These are phyloP conservation scores for Herpetotheres cachinnans DNA, from an alignment of 2,113 vertebrate species.

Conservation along the genomic window DNA sequence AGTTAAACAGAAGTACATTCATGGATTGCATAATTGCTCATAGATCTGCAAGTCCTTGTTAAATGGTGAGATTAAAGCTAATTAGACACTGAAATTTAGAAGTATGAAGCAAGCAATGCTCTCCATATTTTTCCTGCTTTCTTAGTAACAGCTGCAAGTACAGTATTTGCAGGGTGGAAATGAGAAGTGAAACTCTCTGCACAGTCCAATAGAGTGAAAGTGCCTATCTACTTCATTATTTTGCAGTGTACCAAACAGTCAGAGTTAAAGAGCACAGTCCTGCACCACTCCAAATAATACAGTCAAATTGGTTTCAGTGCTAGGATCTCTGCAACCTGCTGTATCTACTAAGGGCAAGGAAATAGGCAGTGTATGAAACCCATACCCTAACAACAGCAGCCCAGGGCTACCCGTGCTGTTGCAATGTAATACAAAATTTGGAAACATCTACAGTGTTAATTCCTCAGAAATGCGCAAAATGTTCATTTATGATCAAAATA, in stretches of 20 bases:
- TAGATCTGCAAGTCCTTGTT: constrained; percentile 15
- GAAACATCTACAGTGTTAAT: neutral
- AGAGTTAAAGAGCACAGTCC: neutral
- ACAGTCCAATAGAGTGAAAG: neutral
- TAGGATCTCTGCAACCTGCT: neutral
- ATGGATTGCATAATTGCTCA: constrained; percentile 13
- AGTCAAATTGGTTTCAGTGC: neutral
- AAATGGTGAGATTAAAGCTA: constrained; percentile 36
- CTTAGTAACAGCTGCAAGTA: neutral
- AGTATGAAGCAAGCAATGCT: constrained; percentile 6
- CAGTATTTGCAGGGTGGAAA: neutral
- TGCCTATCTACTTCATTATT: neutral
- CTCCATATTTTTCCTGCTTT: neutral
- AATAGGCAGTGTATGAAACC: neutral
- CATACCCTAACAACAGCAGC: neutral
- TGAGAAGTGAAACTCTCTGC: neutral
- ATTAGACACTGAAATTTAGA: constrained; percentile 45
- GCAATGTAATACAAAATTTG: neutral
- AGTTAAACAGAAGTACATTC: constrained; percentile 54
- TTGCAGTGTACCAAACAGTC: neutral
- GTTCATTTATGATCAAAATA: neutral
- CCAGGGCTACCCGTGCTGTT: neutral
- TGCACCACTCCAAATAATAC: neutral
- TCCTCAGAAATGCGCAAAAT: neutral
- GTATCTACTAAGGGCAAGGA: neutral